phyloP scores from a whole-genome alignment of 92 coral and sea anemone genomes.

The Umimayanthus chanpuru region DNA sequence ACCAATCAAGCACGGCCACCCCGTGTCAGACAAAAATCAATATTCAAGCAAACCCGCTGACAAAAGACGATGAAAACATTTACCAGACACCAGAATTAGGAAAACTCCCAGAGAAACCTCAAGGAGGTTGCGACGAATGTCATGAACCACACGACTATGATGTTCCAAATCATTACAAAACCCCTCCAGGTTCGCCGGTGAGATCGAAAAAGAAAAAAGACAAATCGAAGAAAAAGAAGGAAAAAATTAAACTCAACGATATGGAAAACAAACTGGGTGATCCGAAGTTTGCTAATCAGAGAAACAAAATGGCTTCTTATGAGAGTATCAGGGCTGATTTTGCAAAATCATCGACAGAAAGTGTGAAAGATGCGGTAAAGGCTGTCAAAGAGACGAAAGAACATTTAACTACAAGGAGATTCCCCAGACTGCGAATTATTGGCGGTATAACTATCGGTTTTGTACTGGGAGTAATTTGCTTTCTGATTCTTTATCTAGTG shows the following conservation, averaged over 20 bases:
- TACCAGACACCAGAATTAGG: slow-evolving; percentile 81
- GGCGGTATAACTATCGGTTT: slow-evolving; percentile 78
- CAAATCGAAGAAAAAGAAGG: slow-evolving; percentile 48
- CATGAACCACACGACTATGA: slow-evolving; percentile 84
- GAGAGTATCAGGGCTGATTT: slow-evolving; percentile 73
- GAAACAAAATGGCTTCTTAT: slow-evolving; percentile 81
- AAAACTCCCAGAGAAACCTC: slow-evolving; percentile 64
- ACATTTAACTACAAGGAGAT: slow-evolving; percentile 68
- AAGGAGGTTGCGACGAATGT: slow-evolving; percentile 77
- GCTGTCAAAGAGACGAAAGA: slow-evolving; percentile 73
- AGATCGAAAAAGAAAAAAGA: slow-evolving; percentile 54
- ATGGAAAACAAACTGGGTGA: slow-evolving; percentile 67
- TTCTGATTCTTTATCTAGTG: slow-evolving; percentile 71
- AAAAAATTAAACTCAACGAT: slow-evolving; percentile 40
- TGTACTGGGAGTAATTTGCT: slow-evolving; percentile 76
- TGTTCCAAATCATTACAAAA: slow-evolving; percentile 64
- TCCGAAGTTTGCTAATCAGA: slow-evolving; percentile 65
- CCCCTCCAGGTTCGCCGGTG: slow-evolving; percentile 74
- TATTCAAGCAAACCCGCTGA: slow-evolving; percentile 85
- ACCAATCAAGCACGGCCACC: slow-evolving; percentile 58
- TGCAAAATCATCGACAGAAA: slow-evolving; percentile 78
- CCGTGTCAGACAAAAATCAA: slow-evolving; percentile 58
- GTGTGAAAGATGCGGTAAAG: slow-evolving; percentile 79
- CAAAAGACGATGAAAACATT: slow-evolving; percentile 64
- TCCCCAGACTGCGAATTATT: slow-evolving; percentile 76